Evolutionary conservation across 2,888 invertebrate genomes (phyloP).

Genomic region (Odontothrips loti): DNA sequence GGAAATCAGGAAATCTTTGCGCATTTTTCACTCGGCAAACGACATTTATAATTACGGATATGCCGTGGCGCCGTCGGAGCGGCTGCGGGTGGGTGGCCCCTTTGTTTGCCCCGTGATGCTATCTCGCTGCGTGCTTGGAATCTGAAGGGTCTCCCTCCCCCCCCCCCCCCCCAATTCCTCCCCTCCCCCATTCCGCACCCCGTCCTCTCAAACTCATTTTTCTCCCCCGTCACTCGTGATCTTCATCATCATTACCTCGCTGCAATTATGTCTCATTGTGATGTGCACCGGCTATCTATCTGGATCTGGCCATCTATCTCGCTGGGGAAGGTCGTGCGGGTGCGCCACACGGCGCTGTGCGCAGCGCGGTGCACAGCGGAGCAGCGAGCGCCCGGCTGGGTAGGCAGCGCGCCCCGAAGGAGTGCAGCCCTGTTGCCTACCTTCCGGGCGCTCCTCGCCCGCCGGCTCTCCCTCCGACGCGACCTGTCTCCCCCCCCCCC

Average conservation of each 20-base stretch:
- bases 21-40: constrained; percentile 22
- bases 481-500: neutral
- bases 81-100: neutral
- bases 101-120: constrained; percentile 1
- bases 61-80: neutral
- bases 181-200: neutral
- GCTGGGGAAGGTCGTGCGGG: no score
- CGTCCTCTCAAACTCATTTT: neutral
- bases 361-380: neutral
- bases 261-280: neutral
- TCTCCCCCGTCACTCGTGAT: neutral
- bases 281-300: no score
- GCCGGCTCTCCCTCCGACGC: neutral
- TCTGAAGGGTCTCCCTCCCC: neutral
- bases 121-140: neutral
- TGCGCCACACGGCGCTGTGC: neutral
- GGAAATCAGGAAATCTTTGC: constrained; percentile 14
- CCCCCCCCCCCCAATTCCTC: neutral
- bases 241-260: neutral
- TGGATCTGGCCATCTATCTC: no score
- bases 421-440: neutral
- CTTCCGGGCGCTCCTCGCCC: neutral
- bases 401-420: neutral
- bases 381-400: neutral
- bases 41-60: constrained; percentile 18